A percentile compares a stretch with the other conserved stretches of the same genome.
These are phyloP conservation scores for Picathartes gymnocephalus DNA, from an alignment of 2,113 vertebrate genomes.

Conservation along the genomic window DNA sequence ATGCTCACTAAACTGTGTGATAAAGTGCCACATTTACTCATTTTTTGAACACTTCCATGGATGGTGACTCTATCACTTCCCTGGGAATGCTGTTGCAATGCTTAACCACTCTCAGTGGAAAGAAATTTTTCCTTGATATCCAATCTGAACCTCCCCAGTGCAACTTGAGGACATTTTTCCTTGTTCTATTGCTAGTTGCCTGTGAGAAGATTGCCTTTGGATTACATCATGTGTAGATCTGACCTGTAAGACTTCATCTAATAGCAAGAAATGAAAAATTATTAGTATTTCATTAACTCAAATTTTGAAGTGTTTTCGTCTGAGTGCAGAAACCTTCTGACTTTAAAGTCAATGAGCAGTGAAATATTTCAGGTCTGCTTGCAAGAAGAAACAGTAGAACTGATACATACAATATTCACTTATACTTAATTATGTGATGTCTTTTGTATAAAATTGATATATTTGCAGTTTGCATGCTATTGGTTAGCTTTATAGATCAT, in stretches of 20 bases:
- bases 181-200: background rate
- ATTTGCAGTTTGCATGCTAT: background rate
- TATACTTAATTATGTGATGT: background rate
- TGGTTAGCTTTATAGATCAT: background rate
- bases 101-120: background rate
- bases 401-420: background rate
- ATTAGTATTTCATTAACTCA: background rate
- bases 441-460: background rate
- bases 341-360: background rate
- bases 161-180: background rate
- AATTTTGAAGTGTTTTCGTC: background rate
- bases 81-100: background rate
- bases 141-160: background rate
- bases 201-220: background rate
- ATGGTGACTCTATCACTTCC: background rate
- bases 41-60: background rate
- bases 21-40: background rate
- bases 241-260: background rate
- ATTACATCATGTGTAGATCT: background rate
- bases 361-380: background rate
- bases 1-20: background rate
- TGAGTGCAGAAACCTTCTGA: background rate
- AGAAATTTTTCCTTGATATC: background rate
- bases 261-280: background rate
- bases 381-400: background rate